phyloP scores from a whole-genome alignment of 2,797 vertebrate species.

The Bryconaethiops microstoma region DNA sequence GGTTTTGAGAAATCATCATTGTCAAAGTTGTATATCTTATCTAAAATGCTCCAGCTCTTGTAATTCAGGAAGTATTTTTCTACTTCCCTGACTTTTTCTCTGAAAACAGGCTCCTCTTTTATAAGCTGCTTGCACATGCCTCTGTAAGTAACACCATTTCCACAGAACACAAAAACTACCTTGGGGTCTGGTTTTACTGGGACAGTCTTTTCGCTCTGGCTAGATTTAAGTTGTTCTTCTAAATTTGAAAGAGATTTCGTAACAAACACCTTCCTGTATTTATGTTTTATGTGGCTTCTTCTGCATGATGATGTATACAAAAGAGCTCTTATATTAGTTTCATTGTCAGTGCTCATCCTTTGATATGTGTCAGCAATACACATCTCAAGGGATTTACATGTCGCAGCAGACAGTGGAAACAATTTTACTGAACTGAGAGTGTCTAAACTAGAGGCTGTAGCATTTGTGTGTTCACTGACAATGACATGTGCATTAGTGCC shows the following conservation, averaged over 20 bases:
- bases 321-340: slow-evolving; percentile 72
- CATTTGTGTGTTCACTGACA: slow-evolving; percentile 77
- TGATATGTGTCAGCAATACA: slow-evolving; percentile 73
- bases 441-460: slow-evolving; percentile 41
- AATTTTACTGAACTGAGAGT: slow-evolving; percentile 65
- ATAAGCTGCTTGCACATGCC: slow-evolving; percentile 81
- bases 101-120: slow-evolving; percentile 79
- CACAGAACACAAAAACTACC: slow-evolving; percentile 86
- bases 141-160: slow-evolving; percentile 79
- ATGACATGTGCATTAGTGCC: slow-evolving; percentile 86
- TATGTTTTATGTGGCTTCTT: slow-evolving; percentile 83
- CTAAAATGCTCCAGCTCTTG: slow-evolving; percentile 67
- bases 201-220: slow-evolving; percentile 49
- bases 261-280: slow-evolving; percentile 79
- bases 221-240: slow-evolving; percentile 68
- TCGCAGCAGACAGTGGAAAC: slow-evolving; percentile 82
- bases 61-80: slow-evolving; percentile 67
- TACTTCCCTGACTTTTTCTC: slow-evolving; percentile 78
- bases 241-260: slow-evolving; percentile 76
- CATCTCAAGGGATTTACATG: slow-evolving; percentile 77
- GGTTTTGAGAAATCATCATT: slow-evolving; percentile 70
- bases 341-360: slow-evolving; percentile 65
- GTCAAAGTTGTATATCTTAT: slow-evolving; percentile 66
- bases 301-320: slow-evolving; percentile 86
- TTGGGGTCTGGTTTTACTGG: slow-evolving; percentile 63